Percentiles rank a stretch among this genome's conserved stretches.
These are phyloP conservation scores for Premnoplex brunnescens DNA, from an alignment of 2,797 vertebrate genomes.

Conservation along the genomic window DNA sequence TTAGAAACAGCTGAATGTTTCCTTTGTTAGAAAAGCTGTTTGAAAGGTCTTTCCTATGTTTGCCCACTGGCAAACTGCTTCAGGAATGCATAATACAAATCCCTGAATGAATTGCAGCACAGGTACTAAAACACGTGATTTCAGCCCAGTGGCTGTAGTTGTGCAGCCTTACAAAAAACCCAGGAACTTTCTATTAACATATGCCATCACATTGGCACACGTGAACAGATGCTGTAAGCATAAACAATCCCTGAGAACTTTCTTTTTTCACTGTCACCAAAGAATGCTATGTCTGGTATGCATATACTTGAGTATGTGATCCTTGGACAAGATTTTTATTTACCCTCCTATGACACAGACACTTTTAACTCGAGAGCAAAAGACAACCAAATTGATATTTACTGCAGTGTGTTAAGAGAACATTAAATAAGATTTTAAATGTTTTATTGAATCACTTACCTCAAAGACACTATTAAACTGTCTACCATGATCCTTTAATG, in stretches of 20 bases:
- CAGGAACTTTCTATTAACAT: neutral
- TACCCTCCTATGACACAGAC: neutral
- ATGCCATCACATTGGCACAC: neutral
- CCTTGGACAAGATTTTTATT: conserved; percentile 27
- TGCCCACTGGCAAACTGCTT: neutral
- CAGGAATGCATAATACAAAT: neutral
- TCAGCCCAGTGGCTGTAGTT: neutral
- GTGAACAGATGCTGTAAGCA: neutral
- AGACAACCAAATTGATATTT: neutral
- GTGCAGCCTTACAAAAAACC: neutral
- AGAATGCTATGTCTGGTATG: conserved; percentile 5
- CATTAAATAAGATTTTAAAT: neutral
- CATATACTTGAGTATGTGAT: neutral
- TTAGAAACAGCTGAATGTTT: neutral
- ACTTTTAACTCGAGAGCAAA: neutral
- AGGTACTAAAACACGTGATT: neutral
- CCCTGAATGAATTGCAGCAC: neutral
- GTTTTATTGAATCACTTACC: conserved; percentile 54
- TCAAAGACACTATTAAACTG: conserved; percentile 72
- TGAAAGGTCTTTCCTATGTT: neutral
- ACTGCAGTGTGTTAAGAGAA: neutral
- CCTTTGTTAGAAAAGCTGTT: neutral
- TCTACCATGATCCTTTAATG: conserved; percentile 70
- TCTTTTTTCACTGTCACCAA: neutral
- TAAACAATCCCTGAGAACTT: neutral